phyloP scores from a whole-genome alignment of 2,888 invertebrate species.

The Machimus atricapillus region DNA sequence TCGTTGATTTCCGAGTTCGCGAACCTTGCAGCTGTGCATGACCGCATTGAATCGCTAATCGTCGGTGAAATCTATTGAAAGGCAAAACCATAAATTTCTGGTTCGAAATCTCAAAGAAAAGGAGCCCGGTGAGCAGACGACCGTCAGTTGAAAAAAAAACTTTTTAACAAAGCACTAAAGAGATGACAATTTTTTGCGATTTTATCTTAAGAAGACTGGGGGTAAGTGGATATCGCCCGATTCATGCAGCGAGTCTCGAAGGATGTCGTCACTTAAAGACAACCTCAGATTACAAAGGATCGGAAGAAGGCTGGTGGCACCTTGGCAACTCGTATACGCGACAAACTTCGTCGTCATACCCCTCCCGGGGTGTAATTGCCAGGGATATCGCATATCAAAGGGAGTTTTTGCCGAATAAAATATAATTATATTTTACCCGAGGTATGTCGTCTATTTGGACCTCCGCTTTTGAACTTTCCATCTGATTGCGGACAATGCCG shows the following conservation, averaged over 20 bases:
- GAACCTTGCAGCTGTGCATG: not conserved
- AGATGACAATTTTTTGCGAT: constrained; percentile 33
- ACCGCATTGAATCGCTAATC: constrained; percentile 30
- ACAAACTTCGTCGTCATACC: constrained; percentile 17
- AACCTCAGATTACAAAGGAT: constrained; percentile 34
- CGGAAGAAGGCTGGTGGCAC: constrained; percentile 3
- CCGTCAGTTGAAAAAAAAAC: not conserved
- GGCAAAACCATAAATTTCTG: constrained; percentile 39
- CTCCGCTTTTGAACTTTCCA: constrained; percentile 1
- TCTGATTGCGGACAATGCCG: constrained; percentile 26
- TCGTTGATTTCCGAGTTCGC: not conserved
- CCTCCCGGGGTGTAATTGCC: constrained; percentile 16
- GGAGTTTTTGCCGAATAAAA: constrained; percentile 33
- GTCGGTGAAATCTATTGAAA: constrained; percentile 39
- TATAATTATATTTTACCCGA: constrained; percentile 33
- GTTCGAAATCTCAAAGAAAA: constrained; percentile 25
- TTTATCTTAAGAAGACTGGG: constrained; percentile 5
- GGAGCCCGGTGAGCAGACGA: not conserved
- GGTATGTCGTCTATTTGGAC: not conserved
- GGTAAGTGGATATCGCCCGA: constrained; percentile 30
- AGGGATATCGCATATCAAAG: constrained; percentile 39
- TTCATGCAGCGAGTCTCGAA: constrained; percentile 6
- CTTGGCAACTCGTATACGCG: constrained; percentile 15
- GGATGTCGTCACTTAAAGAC: constrained; percentile 36
- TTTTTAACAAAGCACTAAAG: constrained; percentile 20